Base-by-base conservation (phyloP, 1,140 invertebrate species). In the Venturia canescens region DNA sequence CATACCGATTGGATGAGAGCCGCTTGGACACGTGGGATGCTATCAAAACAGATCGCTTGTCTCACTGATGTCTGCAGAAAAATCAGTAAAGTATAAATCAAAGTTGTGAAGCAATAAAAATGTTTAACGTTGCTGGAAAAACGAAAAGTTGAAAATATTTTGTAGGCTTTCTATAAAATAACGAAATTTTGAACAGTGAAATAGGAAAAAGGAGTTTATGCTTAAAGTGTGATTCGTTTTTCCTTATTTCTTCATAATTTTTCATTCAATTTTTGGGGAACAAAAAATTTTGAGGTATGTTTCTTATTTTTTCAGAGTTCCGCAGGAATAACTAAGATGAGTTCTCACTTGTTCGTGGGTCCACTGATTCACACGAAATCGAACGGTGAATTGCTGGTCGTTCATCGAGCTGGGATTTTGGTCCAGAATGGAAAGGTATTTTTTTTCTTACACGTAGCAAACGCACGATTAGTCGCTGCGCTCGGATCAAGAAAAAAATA, bases 351-450 rank as follows among this genome's bases (percentile, higher is more conserved):
- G 67, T 88, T 91, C 78, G 57, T 91, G 76, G 91, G 91, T 13
- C 85, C 90, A 5, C 60, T 91, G 50, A 86, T 91, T 77, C 89
- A 92, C 74, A 85, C 82, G 21, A 85, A 83, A 34, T 66, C 83
- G 18, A 67, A 77, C 18, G 87, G 84, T 31, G 21, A 88, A 81
- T 82, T 93, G 21, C 79, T 90, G 75, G 79, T 90, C 44, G 79
- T 91, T 3, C 80, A 93, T 57, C 89, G 90, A 80, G 92, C 89
- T 77, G 91, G 89, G 82, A 87, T 94, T 78, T 85, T 91, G 21
- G 87, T 94, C 15, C 72, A 87, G 26, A 69, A 91, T 87, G 91
- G 89, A 82, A 92, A 90, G 86, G 93, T 92, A 90, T 18, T 26
- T 23, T 63, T 63, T 13, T 63, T 23, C n/a, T n/a, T 63, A 3